phyloP scores from a whole-genome alignment of 2,797 vertebrate species.

The Platyrinchus mystaceus region DNA sequence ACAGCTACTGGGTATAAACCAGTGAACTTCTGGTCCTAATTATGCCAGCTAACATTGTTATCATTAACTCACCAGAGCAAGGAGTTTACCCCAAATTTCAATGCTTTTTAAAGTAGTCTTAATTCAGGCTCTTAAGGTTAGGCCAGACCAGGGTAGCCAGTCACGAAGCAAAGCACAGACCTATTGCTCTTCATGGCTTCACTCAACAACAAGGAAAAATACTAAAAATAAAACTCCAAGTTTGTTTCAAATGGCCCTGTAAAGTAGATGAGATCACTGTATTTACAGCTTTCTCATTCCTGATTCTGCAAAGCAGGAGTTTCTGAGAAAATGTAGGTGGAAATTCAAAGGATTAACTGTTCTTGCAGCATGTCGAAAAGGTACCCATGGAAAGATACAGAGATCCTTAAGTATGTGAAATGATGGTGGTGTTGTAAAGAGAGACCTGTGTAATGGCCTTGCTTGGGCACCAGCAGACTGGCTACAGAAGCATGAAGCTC shows the following conservation, averaged over 20 bases:
- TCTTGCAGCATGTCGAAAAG: not conserved
- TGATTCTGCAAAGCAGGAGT: not conserved
- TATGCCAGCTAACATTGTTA: not conserved
- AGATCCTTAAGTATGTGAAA: not conserved
- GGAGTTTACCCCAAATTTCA: not conserved
- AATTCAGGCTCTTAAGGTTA: not conserved
- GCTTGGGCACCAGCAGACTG: not conserved
- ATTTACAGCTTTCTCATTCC: not conserved
- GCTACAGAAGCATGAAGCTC: not conserved
- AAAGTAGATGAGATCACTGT: not conserved
- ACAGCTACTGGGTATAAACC: not conserved
- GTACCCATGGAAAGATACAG: not conserved
- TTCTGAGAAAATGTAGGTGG: not conserved
- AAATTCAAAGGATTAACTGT: not conserved
- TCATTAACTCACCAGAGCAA: not conserved
- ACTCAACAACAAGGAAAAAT: not conserved
- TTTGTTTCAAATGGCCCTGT: not conserved
- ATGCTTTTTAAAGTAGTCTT: not conserved
- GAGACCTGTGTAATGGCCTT: not conserved
- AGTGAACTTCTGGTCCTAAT: not conserved
- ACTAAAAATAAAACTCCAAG: not conserved
- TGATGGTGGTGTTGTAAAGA: not conserved
- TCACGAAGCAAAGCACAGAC: accelerated
- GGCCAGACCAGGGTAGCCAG: not conserved
- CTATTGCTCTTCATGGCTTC: not conserved